Evolutionary conservation across 2,113 vertebrate genomes (phyloP), one percentile per base, ranked within the genome.

Genomic region (Pluvianellus socialis): DNA sequence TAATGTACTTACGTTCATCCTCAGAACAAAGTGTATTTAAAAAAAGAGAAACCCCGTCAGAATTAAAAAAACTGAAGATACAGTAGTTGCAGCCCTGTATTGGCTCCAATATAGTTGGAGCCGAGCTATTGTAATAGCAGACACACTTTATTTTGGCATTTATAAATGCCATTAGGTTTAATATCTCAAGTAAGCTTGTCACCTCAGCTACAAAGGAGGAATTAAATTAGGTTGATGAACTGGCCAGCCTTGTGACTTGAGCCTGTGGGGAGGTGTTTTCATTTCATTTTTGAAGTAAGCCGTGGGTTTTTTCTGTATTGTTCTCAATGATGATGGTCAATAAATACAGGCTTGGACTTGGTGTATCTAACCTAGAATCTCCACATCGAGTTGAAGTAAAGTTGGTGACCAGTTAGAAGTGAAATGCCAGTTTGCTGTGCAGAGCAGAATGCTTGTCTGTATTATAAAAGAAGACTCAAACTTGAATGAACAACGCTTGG

Each of bases 221-320:
- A 76, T 72, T 35, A 74, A 84, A 42, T 33, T 6, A 47, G 6
- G 26, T 40, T 80, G 21, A 40, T 58, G 28, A 35, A 56, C 20
- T 20, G 67, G 13, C 38, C 56, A 23, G 27, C 24, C 7, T n/a
- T 56, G 35, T 62, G 56, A 21, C 42, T 38, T 47, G 26, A 13
- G n/a, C 3, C 9, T 12, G 20, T 33, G 28, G 11, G 28, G 28
- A 85, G 30, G 35, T 5, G 23, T 52, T 91, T 63, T 52, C 3
- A 38, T 77, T 81, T 63, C 2, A 8, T 30, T 58, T 63, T 26
- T 32, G 26, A 58, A 63, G 9, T 14, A 61, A 52, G 23, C 9
- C 2, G 2, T 9, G 3, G 1, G 0, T 8, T 49, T 35, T 33
- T 44, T 42, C 63, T 42, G 4, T 7, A 0, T 35, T 67, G 4